Conservation (phyloP, 2,113 vertebrate genomes). For the Perccottus glenii region DNA sequence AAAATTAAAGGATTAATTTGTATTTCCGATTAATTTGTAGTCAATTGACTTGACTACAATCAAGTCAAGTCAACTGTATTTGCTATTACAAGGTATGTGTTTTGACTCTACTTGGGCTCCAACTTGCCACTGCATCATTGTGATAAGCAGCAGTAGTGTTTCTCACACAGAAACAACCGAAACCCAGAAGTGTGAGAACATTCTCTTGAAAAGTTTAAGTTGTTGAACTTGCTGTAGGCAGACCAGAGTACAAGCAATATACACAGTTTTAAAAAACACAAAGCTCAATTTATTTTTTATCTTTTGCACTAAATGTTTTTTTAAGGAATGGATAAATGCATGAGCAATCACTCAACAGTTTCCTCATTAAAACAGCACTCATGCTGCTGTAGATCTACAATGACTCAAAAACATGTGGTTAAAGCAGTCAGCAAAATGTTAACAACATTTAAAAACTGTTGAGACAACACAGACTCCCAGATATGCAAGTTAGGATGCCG, state of each 20-base stretch:
- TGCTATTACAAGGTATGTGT: conserved; percentile 46
- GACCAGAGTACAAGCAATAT: background rate
- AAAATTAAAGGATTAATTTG: background rate
- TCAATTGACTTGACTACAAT: too few relatives aligned
- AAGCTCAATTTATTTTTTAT: background rate
- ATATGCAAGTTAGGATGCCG: conserved; percentile 58
- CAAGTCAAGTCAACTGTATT: too few relatives aligned
- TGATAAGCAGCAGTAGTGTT: conserved; percentile 65
- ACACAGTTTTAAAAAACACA: conserved; percentile 9
- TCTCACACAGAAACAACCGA: conserved; percentile 9
- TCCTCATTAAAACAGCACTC: conserved; percentile 21
- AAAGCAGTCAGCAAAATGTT: conserved; percentile 44
- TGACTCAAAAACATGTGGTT: conserved; percentile 30
- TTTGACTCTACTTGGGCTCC: conserved; percentile 53
- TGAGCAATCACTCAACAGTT: conserved; percentile 19
- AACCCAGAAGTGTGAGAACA: conserved; percentile 19
- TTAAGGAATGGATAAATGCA: conserved; percentile 16
- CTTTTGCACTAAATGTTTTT: conserved; percentile 3
- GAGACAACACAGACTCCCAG: conserved; percentile 45
- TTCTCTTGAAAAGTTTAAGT: background rate
- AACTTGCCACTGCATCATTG: conserved; percentile 66
- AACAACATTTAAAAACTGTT: conserved; percentile 49
- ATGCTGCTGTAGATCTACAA: background rate
- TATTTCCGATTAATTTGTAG: too few relatives aligned
- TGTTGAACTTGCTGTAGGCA: conserved; percentile 14